phyloP scores from a whole-genome alignment of 1,140 invertebrate genomes.

The Rhizoglyphus robini region DNA sequence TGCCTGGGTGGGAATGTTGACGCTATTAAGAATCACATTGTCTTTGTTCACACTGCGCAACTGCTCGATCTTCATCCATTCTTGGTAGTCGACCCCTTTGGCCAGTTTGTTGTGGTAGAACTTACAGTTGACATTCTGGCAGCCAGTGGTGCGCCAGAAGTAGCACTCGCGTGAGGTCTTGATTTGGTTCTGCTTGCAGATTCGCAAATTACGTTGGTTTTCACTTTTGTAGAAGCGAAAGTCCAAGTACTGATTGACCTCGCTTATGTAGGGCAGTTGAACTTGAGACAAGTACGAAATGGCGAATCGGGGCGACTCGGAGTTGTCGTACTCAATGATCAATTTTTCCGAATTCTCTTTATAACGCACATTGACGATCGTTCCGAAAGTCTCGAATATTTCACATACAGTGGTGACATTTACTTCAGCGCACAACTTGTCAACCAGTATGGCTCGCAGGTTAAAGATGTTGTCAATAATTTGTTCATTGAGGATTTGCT shows the following conservation, averaged over 20 bases:
- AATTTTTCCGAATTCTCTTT: neutral
- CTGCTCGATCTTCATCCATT: slow-evolving; percentile 6
- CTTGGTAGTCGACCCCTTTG: slow-evolving; percentile 11
- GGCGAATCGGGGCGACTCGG: neutral
- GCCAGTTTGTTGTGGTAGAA: neutral
- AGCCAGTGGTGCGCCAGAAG: slow-evolving; percentile 13
- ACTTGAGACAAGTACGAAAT: slow-evolving; percentile 1
- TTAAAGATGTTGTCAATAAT: slow-evolving; percentile 1
- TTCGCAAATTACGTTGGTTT: neutral
- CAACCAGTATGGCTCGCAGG: neutral
- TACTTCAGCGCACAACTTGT: neutral
- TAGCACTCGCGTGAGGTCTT: neutral
- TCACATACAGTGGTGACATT: neutral
- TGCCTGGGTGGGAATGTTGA: no score
- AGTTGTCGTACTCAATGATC: neutral
- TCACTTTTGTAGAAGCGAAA: slow-evolving; percentile 7
- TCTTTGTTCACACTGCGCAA: neutral
- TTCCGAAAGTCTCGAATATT: neutral
- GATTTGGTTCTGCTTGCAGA: slow-evolving; percentile 9
- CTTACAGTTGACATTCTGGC: slow-evolving; percentile 11
- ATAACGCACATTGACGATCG: neutral
- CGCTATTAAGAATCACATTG: no score
- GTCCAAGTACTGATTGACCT: neutral
- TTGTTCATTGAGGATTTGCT: neutral
- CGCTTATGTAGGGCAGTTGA: neutral